phyloP scores from a whole-genome alignment of 2,113 vertebrate species.

The Rattus rattus region DNA sequence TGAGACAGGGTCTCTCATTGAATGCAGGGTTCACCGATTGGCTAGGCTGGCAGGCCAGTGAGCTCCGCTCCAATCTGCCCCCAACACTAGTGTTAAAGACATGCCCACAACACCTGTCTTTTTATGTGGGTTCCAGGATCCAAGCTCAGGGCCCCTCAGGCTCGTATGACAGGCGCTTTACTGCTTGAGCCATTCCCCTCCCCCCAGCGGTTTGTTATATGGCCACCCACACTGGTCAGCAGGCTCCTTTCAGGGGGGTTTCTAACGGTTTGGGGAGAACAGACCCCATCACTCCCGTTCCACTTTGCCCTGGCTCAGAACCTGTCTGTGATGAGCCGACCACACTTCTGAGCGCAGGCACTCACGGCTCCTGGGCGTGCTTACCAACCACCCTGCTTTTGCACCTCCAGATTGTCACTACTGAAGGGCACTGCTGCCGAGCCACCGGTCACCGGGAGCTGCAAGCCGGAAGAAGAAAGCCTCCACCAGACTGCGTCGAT shows the following conservation, averaged over 20 bases:
- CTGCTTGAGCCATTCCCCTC: neutral
- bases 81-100: neutral
- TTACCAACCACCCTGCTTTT: fast-evolving
- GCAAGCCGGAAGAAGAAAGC: neutral
- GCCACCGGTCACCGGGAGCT: too few relatives aligned
- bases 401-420: slow-evolving; percentile 66
- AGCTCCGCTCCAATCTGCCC: too few relatives aligned
- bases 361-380: fast-evolving
- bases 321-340: fast-evolving
- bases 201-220: neutral
- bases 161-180: neutral
- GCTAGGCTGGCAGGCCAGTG: neutral
- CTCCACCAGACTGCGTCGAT: fast-evolving
- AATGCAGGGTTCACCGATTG: neutral
- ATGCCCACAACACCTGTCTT: neutral
- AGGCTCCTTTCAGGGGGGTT: neutral
- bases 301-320: fast-evolving
- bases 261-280: too few relatives aligned
- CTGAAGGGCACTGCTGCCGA: neutral
- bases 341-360: neutral
- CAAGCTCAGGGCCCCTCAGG: neutral
- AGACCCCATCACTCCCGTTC: neutral
- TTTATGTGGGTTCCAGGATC: neutral
- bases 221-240: neutral
- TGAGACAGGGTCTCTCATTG: neutral